Conservation (phyloP, 2,888 invertebrate species). For the Drosophila prolongata region DNA sequence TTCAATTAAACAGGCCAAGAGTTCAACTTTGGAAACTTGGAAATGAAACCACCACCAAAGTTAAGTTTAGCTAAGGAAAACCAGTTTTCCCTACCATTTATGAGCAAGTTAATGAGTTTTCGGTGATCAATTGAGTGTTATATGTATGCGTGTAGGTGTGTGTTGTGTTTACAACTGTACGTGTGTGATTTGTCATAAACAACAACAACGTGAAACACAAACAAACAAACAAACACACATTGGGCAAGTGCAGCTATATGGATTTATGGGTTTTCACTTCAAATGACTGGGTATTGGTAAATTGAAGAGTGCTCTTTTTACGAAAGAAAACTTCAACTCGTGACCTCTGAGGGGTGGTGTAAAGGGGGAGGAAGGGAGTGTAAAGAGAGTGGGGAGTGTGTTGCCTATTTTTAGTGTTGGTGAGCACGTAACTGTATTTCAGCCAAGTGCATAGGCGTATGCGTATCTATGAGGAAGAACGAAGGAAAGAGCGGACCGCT, state of each 20-base stretch:
- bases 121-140: constrained; percentile 18
- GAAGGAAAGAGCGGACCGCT: constrained; percentile 24
- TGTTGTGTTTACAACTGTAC: constrained; percentile 39
- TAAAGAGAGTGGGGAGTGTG: constrained; percentile 59
- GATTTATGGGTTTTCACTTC: not conserved
- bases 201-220: constrained; percentile 18
- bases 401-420: constrained; percentile 65
- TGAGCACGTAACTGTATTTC: constrained; percentile 71
- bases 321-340: constrained; percentile 58
- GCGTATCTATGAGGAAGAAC: constrained; percentile 45
- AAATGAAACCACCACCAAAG: constrained; percentile 61
- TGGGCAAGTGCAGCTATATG: constrained; percentile 22
- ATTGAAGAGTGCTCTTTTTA: constrained; percentile 6
- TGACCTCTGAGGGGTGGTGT: constrained; percentile 57
- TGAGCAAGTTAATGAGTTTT: constrained; percentile 49
- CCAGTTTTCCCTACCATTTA: constrained; percentile 38
- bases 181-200: constrained; percentile 35
- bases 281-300: not conserved
- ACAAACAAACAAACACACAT: constrained; percentile 13
- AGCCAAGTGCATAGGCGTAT: constrained; percentile 60
- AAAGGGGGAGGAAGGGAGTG: constrained; percentile 4
- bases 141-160: constrained; percentile 9
- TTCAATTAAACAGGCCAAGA: constrained; percentile 52
- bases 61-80: constrained; percentile 40
- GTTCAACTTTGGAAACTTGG: constrained; percentile 42